These are phyloP conservation scores for Apamea sordens DNA, from an alignment of 2,888 invertebrate species.

Conservation along the genomic window DNA sequence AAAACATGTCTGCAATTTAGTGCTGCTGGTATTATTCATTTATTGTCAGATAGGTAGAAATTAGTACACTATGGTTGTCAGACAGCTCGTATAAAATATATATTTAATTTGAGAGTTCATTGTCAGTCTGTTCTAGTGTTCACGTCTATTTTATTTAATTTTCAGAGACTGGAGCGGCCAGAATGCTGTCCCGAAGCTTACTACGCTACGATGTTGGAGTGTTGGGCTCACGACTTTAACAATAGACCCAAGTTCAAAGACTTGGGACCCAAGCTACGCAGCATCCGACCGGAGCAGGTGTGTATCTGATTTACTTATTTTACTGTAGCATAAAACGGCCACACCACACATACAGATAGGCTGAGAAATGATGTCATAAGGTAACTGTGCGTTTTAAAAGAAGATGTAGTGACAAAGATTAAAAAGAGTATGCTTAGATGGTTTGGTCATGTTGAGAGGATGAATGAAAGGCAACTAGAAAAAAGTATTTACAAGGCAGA, in stretches of 20 bases:
- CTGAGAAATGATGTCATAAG: not conserved
- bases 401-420: not conserved
- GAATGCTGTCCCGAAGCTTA: slow-evolving; percentile 98
- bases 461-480: not conserved
- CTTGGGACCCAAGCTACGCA: slow-evolving; percentile 94
- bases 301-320: slow-evolving; percentile 5
- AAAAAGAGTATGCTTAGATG: not conserved
- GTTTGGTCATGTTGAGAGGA: not conserved
- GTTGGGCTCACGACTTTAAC: slow-evolving; percentile 98
- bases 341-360: not conserved
- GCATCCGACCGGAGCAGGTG: slow-evolving; percentile 97
- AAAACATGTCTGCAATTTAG: too few relatives aligned
- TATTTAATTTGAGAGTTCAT: not conserved
- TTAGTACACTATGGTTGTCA: not conserved
- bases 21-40: too few relatives aligned
- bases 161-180: slow-evolving; percentile 96
- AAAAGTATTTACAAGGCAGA: not conserved
- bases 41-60: not conserved
- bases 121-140: not conserved
- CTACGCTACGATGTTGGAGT: slow-evolving; percentile 97
- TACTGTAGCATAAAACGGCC: not conserved
- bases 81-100: not conserved
- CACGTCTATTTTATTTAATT: slow-evolving; percentile 35
- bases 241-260: slow-evolving; percentile 97
- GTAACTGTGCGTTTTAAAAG: not conserved